Evolutionary conservation across 1,140 invertebrate genomes (phyloP), one percentile per base, ranked within the genome.

Genomic region (Drosophila simulans): DNA sequence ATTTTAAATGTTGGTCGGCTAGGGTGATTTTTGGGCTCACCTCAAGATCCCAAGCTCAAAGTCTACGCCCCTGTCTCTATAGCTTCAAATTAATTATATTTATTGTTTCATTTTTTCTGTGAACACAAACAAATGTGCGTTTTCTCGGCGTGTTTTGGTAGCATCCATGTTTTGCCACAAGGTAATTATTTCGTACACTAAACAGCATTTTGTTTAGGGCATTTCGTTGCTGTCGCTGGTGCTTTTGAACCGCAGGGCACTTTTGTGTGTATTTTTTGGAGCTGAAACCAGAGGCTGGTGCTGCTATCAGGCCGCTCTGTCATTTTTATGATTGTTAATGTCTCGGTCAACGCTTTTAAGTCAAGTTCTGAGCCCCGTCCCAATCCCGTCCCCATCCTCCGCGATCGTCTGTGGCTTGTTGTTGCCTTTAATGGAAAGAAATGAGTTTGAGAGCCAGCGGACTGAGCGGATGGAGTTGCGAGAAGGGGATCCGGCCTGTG

Each of bases 261-360:
- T 78, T 78, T 12, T 57, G 52, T 68, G 8, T 42, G 12, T 74
- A 20, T 52, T 39, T 65, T 65, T 53, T 59, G 8, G 48, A 15
- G 48, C 25, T n/a, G 15, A 49, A 37, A 71, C 15, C 59, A 63
- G 62, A 68, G 65, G 49, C 55, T 42, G 57, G 59, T 70, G 72
- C 65, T 70, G 54, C 58, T 66, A 62, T 73, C 60, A 63, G 66
- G 70, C 77, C 52, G 60, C 52, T 77, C 52, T 85, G 59, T 66
- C 79, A 81, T 64, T 77, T 68, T 82, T 42, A 71, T 86, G 49
- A 62, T 80, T 60, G 80, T 70, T 89, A 80, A 84, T 78, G 84
- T 89, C 84, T 89, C 84, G 85, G 84, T 90, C 85, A 89, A 74
- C 77, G 85, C 72, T 80, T 77, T 80, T 79, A 76, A 89, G 85